Conservation (phyloP, 2,888 invertebrate genomes). For the Nomada goodeniana region DNA sequence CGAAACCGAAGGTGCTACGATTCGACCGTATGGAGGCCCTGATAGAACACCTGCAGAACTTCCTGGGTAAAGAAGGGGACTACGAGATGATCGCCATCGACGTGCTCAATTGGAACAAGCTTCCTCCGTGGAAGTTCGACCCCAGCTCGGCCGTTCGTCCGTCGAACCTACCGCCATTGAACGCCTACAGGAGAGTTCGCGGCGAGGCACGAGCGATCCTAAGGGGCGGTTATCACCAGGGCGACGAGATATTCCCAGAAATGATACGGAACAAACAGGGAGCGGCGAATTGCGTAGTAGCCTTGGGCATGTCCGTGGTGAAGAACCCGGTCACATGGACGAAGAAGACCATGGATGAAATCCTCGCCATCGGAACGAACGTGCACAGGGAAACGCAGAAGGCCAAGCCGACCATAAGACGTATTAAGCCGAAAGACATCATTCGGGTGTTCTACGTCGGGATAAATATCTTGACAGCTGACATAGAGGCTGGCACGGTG, state of each 20-base stretch:
- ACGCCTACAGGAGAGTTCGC: slow-evolving; percentile 75
- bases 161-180: slow-evolving; percentile 78
- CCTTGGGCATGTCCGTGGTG: slow-evolving; percentile 78
- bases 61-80: slow-evolving; percentile 70
- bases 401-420: slow-evolving; percentile 46
- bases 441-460: slow-evolving; percentile 79
- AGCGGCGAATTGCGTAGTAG: slow-evolving; percentile 79
- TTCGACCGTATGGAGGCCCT: slow-evolving; percentile 62
- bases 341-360: slow-evolving; percentile 79
- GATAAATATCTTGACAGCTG: slow-evolving; percentile 77
- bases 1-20: slow-evolving; percentile 68
- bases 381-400: slow-evolving; percentile 76
- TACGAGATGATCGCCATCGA: slow-evolving; percentile 78
- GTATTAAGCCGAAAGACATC: slow-evolving; percentile 74
- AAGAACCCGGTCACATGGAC: slow-evolving; percentile 81
- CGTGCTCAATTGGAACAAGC: slow-evolving; percentile 76
- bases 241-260: slow-evolving; percentile 76
- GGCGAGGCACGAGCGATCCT: slow-evolving; percentile 79
- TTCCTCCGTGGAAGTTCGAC: slow-evolving; percentile 76
- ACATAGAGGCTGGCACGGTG: slow-evolving; percentile 74
- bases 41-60: slow-evolving; percentile 59
- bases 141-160: slow-evolving; percentile 78
- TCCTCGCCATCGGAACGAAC: slow-evolving; percentile 74
- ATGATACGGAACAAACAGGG: slow-evolving; percentile 74
- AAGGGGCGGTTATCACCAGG: slow-evolving; percentile 76